Conservation (phyloP, 1,140 invertebrate genomes). For the Teleogryllus occipitalis region DNA sequence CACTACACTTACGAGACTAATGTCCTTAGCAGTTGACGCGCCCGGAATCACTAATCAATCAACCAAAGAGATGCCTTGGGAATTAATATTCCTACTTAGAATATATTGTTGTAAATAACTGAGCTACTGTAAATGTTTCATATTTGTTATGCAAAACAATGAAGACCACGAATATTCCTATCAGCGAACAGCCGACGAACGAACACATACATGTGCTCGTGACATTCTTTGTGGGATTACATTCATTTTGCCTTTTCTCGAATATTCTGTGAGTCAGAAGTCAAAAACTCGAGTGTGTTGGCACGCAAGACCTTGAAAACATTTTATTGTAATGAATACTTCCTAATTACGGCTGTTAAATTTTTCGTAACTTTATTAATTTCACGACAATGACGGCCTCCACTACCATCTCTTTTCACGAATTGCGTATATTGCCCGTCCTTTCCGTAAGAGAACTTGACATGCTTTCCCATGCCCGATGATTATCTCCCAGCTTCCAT, state of each 20-base stretch:
- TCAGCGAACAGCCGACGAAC: too few species aligned
- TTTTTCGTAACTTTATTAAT: slow-evolving; percentile 1
- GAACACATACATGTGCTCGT: too few species aligned
- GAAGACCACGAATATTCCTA: too few species aligned
- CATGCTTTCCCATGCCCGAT: not conserved
- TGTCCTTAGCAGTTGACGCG: too few species aligned
- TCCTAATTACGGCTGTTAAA: not conserved
- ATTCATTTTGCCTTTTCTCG: not conserved
- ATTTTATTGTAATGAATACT: not conserved
- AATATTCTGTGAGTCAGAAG: not conserved
- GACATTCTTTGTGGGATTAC: too few species aligned
- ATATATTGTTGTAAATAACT: too few species aligned
- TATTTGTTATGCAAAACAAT: too few species aligned
- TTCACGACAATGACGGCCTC: not conserved
- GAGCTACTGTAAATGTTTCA: too few species aligned
- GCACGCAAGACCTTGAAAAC: not conserved
- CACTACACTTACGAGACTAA: too few species aligned
- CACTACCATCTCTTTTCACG: not conserved
- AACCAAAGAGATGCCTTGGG: too few species aligned
- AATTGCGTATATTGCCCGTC: not conserved
- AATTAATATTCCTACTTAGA: too few species aligned
- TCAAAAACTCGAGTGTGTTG: not conserved
- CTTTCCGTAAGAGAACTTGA: not conserved
- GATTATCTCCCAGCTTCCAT: not conserved
- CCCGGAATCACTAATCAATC: too few species aligned